Conservation (phyloP, 2,797 vertebrate species). For the Enoplosus armatus region DNA sequence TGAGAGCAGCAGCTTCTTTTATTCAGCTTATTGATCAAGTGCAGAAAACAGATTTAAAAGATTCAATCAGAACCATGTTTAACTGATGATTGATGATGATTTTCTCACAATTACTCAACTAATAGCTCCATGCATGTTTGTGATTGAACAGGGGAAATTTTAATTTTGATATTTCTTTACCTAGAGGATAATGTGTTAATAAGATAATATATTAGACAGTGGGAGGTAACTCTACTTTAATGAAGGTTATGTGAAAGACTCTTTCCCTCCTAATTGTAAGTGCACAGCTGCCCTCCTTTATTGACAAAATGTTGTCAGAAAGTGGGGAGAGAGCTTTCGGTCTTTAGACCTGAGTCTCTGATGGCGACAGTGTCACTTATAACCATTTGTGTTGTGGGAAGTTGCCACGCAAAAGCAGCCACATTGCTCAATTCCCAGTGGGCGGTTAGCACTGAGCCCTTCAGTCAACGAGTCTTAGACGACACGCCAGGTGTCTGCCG, state of each 20-base stretch:
- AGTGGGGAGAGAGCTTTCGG: conserved; percentile 54
- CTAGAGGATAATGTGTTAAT: conserved; percentile 1
- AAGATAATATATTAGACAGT: neutral
- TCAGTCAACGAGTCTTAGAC: conserved; percentile 85
- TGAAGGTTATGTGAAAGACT: conserved; percentile 38
- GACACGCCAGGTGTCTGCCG: conserved; percentile 84
- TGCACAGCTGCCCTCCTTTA: conserved; percentile 79
- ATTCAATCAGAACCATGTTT: neutral
- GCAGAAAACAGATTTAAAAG: neutral
- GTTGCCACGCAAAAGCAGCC: conserved; percentile 72
- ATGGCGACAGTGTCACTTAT: conserved; percentile 62
- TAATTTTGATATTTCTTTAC: neutral
- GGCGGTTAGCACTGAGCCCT: conserved; percentile 78
- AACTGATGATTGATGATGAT: neutral
- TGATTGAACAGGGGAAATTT: neutral
- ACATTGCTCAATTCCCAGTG: conserved; percentile 83
- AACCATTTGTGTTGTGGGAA: conserved; percentile 79
- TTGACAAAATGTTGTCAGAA: conserved; percentile 57
- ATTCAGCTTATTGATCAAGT: neutral
- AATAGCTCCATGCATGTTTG: neutral
- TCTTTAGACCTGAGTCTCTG: conserved; percentile 57
- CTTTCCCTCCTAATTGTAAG: conserved; percentile 46
- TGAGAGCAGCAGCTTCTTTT: conserved; percentile 8
- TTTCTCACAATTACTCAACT: neutral
- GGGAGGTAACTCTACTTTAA: conserved; percentile 10